Conservation (phyloP, 2,797 vertebrate species). For the Silurus lanzhouensis region DNA sequence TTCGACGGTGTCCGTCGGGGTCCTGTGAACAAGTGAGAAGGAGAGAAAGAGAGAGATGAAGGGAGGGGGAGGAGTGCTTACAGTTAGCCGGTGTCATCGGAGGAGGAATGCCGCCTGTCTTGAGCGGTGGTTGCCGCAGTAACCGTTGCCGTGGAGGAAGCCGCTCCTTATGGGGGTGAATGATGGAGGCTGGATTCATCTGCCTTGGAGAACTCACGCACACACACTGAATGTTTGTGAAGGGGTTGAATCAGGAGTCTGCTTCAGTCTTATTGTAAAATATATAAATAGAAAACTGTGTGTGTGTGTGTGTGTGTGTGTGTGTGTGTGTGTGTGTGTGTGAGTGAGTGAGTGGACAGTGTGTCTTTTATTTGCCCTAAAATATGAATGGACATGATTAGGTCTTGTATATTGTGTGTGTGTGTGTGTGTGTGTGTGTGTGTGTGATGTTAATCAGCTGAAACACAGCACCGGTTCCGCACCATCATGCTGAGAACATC, state of each 20-base stretch:
- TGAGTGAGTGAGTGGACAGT: not conserved
- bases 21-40: conserved; percentile 39
- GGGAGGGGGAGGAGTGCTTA: conserved; percentile 42
- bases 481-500: conserved; percentile 5
- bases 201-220: conserved; percentile 10
- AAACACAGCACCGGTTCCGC: not conserved
- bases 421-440: not conserved
- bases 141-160: conserved; percentile 53
- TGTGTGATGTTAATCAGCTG: not conserved
- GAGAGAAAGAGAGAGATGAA: conserved; percentile 12
- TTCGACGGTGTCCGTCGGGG: conserved; percentile 45
- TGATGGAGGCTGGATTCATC: conserved; percentile 49
- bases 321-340: not conserved
- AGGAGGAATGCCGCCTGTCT: conserved; percentile 52
- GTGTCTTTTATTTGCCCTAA: not conserved
- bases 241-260: conserved; percentile 44
- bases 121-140: conserved; percentile 50
- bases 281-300: not conserved
- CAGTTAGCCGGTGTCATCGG: conserved; percentile 43
- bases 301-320: not conserved
- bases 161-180: conserved; percentile 46
- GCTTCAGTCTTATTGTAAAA: not conserved
- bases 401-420: not conserved
- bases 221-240: conserved; percentile 12
- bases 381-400: not conserved